Evolutionary conservation across 1,140 invertebrate genomes (phyloP), one percentile per base, ranked within the genome.

Genomic region (Drosophila bifasciata): DNA sequence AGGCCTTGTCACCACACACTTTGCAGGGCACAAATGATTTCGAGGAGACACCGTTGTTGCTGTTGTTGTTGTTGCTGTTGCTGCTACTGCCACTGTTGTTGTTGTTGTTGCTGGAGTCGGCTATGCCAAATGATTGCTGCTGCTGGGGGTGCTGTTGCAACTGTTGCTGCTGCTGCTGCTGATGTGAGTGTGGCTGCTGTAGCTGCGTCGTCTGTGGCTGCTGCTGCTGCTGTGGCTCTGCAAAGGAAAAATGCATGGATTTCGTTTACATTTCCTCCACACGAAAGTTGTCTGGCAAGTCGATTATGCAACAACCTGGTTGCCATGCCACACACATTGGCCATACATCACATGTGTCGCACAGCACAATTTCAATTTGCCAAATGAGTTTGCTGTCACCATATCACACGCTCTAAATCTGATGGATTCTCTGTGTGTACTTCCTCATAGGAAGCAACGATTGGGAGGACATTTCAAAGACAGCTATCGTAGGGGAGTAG

Each of bases 1-100:
- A 99, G 46, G 99, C 98, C 92, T 99, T 99, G 93, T 99, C 99
- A 25, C 98, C 98, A 92, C 99, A 99, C n/a, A 99, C 98, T 84
- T 98, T 96, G 92, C 99, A 99, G 36, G 97, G 96, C 70, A 98
- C 96, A 92, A 97, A 98, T 46, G 96, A 95, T 92, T 97, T 98
- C 1, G 83, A 88, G 63, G 89, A 86, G 66, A 89, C 86, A 21
- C 73, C 79, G 64, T 77, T 79, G 94, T 93, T 63, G 70, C 58
- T 81, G 94, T 89, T 94, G 95, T 93, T 95, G 95, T 91, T 96
- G 95, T 95, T 71, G 51, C 1, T 74, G 25, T 5, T 51, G 50
- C 17, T 64, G 53, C 8, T 83, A 56, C 7, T 78, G 71, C 7
- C 66, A 75, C 9, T 63, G 58, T 13, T 70, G 56, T 43, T 77